Base-by-base conservation (phyloP, 1,140 invertebrate species). In the Drosophila saltans region DNA sequence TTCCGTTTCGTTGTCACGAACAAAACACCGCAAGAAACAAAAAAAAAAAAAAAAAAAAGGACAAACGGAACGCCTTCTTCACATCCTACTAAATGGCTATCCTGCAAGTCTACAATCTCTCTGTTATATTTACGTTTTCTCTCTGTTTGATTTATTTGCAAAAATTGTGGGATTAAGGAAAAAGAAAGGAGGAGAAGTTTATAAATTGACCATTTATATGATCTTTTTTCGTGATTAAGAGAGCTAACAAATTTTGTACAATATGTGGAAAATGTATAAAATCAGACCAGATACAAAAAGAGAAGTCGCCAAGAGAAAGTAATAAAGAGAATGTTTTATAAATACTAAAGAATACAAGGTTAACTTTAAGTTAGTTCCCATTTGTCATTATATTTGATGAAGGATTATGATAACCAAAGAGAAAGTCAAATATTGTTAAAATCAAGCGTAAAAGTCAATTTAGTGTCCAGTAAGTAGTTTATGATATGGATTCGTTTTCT, bases 1-100 rank as follows among this genome's bases (percentile, higher is more conserved):
- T 40, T 11, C 39, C 45, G 45, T 21, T 21, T 48, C 16, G 45
- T 48, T 52, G 45, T 52, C 45, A 52, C 45, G 45, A 52, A 21
- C 33, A 36, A 26, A 52, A 52, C 45, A 26, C 45, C 16, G 21
- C 45, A 48, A 48, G 8, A 16, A 7, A 7, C 21, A 2, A n/a
- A 52, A 52, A 2, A 26, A 52, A 21, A 3, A 24, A 48, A 48
- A 16, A 48, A 21, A 9, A 8, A 48, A 48, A 48, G 8, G 1
- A 16, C 21, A 16, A 48, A 52, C 7, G 45, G 21, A 52, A 52
- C 45, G 45, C 21, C 9, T 52, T 26, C 39, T 36, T 36, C 21
- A 52, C 24, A 48, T 21, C 7, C 16, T 52, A 21, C 2, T n/a
- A n/a, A 43, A 26, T 21, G 9, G 9, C 9, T 26, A 8, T 26